Evolutionary conservation across 2,113 vertebrate genomes (phyloP), one percentile per base, ranked within the genome.

Genomic region (Dicentrarchus labrax): DNA sequence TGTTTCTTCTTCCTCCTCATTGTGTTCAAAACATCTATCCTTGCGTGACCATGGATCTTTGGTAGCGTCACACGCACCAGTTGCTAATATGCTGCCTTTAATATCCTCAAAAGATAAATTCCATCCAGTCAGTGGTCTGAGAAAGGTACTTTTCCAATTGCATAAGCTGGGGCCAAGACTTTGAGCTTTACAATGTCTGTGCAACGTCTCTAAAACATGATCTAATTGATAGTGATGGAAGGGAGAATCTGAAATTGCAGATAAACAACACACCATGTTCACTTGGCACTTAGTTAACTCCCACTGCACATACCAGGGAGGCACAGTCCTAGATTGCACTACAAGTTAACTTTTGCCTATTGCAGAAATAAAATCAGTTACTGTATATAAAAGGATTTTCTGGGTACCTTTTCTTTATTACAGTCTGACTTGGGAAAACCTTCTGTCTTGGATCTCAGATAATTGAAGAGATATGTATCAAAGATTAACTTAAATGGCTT

Each of bases 71-170:
- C 87, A 93, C 24, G 92, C 91, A 91, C 82, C 91, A 87, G 74
- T 91, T 91, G 88, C 89, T 92, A 90, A 92, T 90, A 85, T 90
- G 88, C 81, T 86, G 79, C 86, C 76, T 92, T 90, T 92, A 72
- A 91, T 90, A 91, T 86, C 87, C 92, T 94, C 88, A 93, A 90
- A 94, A 93, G 93, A 90, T 85, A 87, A 89, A 95, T 94, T 94
- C 93, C 92, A 91, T 71, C 85, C 77, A 91, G 60, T 30, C 92
- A 94, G 67, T 91, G 88, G 88, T 87, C 88, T 93, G 92, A 90
- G 76, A 91, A 88, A 90, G 82, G 86, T 88, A 76, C 77, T 89
- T 92, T 90, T 91, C 89, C 88, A 80, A 88, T 78, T 91, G 74
- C 83, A 41, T 89, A 86, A 86, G 83, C 84, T 75, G 48, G 71